Base-by-base conservation (phyloP, 2,797 vertebrate species). In the Brotula barbata region DNA sequence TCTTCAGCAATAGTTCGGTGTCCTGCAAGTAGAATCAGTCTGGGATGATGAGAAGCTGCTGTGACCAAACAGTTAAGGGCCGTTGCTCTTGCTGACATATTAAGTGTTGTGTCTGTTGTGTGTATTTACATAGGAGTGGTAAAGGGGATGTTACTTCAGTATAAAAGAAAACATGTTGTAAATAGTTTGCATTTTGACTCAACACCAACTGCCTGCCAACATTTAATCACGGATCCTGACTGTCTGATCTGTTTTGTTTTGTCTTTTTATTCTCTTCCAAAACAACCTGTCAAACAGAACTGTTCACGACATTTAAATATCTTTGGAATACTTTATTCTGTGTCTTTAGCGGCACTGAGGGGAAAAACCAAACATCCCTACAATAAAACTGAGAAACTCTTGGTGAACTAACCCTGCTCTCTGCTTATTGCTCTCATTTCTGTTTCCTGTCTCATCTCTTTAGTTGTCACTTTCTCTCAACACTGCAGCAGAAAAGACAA, bases 321-420 rank as follows among this genome's bases (percentile, higher is more conserved):
- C 71, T 90, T 90, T 86, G 83, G 82, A 82, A 88, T 86, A 87
- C 82, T 84, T 78, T 84, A 79, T 87, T 91, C 87, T 77, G 85
- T 88, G 88, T 94, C 88, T 92, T 89, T 90, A 86, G 82, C 88
- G 91, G 85, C 90, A 91, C 92, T 90, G 83, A 90, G 71, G 77
- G 63, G 37, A 72, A 41, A 71, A 78, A 64, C 71, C 50, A 76
- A 88, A 85, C 5, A 80, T 68, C 34, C 64, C 74, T 80, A 74
- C 85, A 92, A 91, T 91, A 90, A 91, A 92, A 87, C 66, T 66
- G 82, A 91, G 85, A 94, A 93, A 86, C 74, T 88, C 88, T 89
- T 87, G 66, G 92, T 89, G 68, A 92, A 91, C 85, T 92, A 75
- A 81, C 76, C 77, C 85, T 82, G 77, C 91, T 87, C 77, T 81